These are phyloP conservation scores for Xyliphius kryptos DNA, from an alignment of 2,113 vertebrate genomes.

Conservation along the genomic window DNA sequence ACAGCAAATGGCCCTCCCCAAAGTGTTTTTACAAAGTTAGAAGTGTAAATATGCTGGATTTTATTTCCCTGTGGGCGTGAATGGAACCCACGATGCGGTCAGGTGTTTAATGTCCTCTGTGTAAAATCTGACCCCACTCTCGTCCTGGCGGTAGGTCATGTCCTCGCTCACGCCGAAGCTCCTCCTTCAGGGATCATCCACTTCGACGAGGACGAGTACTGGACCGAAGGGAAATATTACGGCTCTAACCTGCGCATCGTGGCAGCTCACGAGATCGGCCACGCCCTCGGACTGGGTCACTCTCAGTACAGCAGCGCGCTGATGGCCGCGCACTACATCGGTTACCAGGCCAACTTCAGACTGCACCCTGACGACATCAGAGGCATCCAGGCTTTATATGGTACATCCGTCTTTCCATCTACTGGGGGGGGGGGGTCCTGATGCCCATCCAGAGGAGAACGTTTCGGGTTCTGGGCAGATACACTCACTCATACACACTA, in stretches of 20 bases:
- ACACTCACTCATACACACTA: too few species aligned
- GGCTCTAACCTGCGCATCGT: conserved; percentile 82
- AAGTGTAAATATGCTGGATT: too few species aligned
- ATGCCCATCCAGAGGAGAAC: too few species aligned
- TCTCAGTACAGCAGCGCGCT: conserved; percentile 70
- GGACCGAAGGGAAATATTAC: conserved; percentile 70
- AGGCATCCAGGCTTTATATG: conserved; percentile 80
- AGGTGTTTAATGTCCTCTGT: too few species aligned
- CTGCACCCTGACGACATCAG: conserved; percentile 74
- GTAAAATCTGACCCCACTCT: neutral
- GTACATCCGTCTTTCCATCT: conserved; percentile 45
- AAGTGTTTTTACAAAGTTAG: too few species aligned
- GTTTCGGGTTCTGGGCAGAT: too few species aligned
- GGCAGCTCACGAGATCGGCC: conserved; percentile 84
- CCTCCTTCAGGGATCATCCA: conserved; percentile 79
- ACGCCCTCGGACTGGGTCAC: conserved; percentile 80
- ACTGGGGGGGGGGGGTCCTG: neutral
- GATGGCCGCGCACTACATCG: conserved; percentile 78
- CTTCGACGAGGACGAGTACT: conserved; percentile 80
- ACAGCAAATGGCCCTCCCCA: too few species aligned
- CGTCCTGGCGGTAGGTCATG: conserved; percentile 57
- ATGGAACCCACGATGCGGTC: too few species aligned
- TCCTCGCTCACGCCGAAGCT: conserved; percentile 78
- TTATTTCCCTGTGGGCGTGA: too few species aligned
- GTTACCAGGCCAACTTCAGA: conserved; percentile 69